Conservation (phyloP, 2,797 vertebrate genomes). For the Labeo calbasu region DNA sequence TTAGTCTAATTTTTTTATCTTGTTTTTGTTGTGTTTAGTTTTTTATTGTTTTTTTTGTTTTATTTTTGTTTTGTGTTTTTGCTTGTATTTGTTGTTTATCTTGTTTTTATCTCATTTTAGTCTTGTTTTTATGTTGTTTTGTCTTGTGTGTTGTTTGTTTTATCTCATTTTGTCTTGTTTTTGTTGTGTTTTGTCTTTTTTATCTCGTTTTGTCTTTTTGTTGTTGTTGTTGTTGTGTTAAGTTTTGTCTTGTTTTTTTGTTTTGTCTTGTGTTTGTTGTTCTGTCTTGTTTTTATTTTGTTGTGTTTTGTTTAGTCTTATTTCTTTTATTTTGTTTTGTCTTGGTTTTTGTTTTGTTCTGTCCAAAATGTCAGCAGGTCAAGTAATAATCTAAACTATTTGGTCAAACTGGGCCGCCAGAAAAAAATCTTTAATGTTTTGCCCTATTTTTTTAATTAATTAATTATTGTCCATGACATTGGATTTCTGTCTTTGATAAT, state of each 20-base stretch:
- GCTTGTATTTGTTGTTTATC: too few species aligned
- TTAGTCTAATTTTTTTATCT: too few species aligned
- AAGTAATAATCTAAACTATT: not conserved
- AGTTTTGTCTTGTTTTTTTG: not conserved
- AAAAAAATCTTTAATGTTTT: not conserved
- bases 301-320: too few species aligned
- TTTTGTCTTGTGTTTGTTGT: too few species aligned
- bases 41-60: too few species aligned
- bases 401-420: not conserved
- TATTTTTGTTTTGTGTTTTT: too few species aligned
- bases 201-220: not conserved
- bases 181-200: not conserved
- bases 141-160: too few species aligned
- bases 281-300: too few species aligned
- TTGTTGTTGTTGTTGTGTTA: not conserved
- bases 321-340: too few species aligned
- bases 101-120: too few species aligned
- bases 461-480: slow-evolving; percentile 5
- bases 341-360: not conserved
- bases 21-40: too few species aligned
- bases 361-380: not conserved
- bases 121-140: too few species aligned
- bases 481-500: slow-evolving; percentile 32
- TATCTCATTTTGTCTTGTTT: not conserved
- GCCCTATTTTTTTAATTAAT: not conserved